Base-by-base conservation (phyloP, 2,113 vertebrate genomes). In the Peromyscus maniculatus region DNA sequence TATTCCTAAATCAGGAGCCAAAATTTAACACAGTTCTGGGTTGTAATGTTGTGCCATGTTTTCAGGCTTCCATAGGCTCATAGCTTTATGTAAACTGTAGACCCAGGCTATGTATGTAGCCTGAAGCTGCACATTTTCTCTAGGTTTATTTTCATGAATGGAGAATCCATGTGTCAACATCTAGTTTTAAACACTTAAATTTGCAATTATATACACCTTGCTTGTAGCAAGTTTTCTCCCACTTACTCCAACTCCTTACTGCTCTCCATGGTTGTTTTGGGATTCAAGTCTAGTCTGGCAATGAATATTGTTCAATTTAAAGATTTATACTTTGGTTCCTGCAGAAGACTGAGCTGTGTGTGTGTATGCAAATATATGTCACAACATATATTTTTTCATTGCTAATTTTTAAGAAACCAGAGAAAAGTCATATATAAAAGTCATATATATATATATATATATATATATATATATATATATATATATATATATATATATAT, bases 141-240 rank as follows among this genome's bases (percentile, higher is more conserved):
- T 57, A 59, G 21, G 36, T 79, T 84, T 79, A 26, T 80, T 96
- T 91, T 86, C 62, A 87, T 74, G 46, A 96, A 74, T 24, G 71
- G 46, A 92, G n/a, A 16, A 92, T 36, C 49, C 31, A 46, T 33
- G 96, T 39, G 9, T 13, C 36, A 57, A 39, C 33, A 39, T 87
- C 39, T 91, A 72, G 59, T 72, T 55, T 97, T 67, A 90, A 69
- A 91, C 36, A 46, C 19, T 82, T 31, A 22, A 92, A 36, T 2
- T 24, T 88, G 12, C 43, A 78, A 26, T 91, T 84, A 15, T 59
- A 84, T 4, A 75, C 8, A 49, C 12, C 21, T 95, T 79, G 55
- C 91, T 59, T 87, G 74, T 79, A 87, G 46, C 31, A 92, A 83
- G 93, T 82, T 91, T 66, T 66, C 79, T 89, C 17, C 21, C 9